These are phyloP conservation scores for Cyrtodaria siliqua DNA, from an alignment of 2,888 invertebrate species.

Conservation along the genomic window DNA sequence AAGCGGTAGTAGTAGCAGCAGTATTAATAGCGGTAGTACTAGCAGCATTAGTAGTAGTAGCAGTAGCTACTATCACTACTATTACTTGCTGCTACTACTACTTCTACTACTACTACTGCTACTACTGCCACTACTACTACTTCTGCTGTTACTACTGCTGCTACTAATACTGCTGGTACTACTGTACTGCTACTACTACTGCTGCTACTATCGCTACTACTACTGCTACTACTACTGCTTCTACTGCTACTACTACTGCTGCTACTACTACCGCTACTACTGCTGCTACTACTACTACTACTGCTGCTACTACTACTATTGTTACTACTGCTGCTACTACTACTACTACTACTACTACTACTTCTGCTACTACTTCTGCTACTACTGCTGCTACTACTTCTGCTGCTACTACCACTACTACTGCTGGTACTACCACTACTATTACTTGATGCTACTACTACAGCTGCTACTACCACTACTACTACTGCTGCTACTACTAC, in stretches of 20 bases:
- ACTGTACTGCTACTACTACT: too few relatives aligned
- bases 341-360: neutral
- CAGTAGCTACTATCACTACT: neutral
- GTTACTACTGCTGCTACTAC: neutral
- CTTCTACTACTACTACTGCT: neutral
- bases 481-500: neutral
- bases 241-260: too few relatives aligned
- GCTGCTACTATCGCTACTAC: neutral
- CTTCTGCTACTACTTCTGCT: too few relatives aligned
- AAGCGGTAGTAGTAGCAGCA: too few relatives aligned
- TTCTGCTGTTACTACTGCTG: too few relatives aligned
- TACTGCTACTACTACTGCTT: too few relatives aligned
- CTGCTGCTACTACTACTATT: neutral
- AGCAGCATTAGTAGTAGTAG: too few relatives aligned
- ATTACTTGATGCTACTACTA: too few relatives aligned
- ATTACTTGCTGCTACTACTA: neutral
- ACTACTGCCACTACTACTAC: neutral
- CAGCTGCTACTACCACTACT: neutral
- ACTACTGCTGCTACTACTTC: too few relatives aligned
- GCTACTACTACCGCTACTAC: neutral
- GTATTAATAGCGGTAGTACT: too few relatives aligned
- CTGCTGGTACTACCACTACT: neutral
- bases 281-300: neutral
- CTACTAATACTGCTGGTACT: too few relatives aligned
- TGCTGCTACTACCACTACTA: neutral